phyloP scores from a whole-genome alignment of 2,888 invertebrate genomes.

The Leistus spinibarbis region DNA sequence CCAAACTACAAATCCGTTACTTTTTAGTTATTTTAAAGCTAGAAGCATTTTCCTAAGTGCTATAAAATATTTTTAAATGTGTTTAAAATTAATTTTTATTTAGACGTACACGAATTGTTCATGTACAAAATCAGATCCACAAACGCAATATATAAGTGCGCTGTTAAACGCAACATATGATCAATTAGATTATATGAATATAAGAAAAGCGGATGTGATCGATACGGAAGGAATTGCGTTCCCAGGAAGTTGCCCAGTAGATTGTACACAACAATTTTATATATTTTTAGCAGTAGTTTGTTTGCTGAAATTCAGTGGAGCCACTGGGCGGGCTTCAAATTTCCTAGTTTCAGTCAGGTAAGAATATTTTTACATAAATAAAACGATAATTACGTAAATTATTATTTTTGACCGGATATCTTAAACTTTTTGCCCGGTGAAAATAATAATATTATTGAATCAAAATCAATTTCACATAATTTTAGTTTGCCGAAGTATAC shows the following conservation, averaged over 20 bases:
- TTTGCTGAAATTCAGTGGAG: constrained; percentile 64
- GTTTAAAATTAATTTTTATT: constrained; percentile 33
- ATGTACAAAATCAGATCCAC: constrained; percentile 52
- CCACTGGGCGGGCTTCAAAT: constrained; percentile 67
- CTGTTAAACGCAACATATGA: not conserved
- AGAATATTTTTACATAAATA: constrained; percentile 24
- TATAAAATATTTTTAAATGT: not conserved
- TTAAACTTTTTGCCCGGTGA: not conserved
- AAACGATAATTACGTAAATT: not conserved
- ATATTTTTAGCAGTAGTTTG: constrained; percentile 63
- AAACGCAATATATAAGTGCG: constrained; percentile 22
- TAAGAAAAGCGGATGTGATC: constrained; percentile 8
- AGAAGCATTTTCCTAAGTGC: not conserved
- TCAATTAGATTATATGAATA: constrained; percentile 33
- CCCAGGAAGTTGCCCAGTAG: constrained; percentile 63
- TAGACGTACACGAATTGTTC: constrained; percentile 60
- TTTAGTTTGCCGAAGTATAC: not conserved
- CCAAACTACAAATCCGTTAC: no score
- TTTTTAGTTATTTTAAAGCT: no score
- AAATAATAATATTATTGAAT: not conserved
- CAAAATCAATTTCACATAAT: not conserved
- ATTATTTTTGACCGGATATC: not conserved
- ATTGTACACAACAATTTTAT: constrained; percentile 63
- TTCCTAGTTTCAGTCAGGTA: constrained; percentile 66
- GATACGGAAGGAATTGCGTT: constrained; percentile 53